Conservation (phyloP, 2,113 vertebrate species). For the Orthonyx spaldingii region DNA sequence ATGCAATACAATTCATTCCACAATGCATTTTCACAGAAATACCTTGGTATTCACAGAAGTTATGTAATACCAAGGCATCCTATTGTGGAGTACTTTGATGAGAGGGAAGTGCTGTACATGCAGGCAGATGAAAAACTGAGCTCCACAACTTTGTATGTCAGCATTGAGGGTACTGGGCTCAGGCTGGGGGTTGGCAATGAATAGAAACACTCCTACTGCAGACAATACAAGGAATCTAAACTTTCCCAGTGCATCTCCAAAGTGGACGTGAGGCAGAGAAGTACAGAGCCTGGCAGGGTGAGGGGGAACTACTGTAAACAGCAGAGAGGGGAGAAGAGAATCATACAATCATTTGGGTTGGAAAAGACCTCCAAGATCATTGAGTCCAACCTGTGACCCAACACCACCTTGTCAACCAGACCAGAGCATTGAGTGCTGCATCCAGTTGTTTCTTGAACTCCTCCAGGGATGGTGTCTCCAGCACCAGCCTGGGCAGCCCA, state of each 20-base stretch:
- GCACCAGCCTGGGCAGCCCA: too few species aligned
- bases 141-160: not conserved
- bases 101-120: not conserved
- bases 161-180: not conserved
- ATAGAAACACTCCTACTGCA: not conserved
- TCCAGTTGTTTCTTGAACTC: not conserved
- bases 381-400: not conserved
- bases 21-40: not conserved
- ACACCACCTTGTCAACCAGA: not conserved
- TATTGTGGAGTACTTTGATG: not conserved
- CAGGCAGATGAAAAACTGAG: not conserved
- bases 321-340: not conserved
- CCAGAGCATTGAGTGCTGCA: not conserved
- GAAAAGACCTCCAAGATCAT: not conserved
- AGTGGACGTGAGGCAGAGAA: not conserved
- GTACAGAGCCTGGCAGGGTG: not conserved
- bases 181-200: not conserved
- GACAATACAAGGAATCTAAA: not conserved
- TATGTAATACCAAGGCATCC: not conserved
- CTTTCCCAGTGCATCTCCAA: not conserved
- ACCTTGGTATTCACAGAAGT: not conserved
- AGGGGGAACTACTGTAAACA: not conserved
- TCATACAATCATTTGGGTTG: too few species aligned
- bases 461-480: not conserved
- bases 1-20: not conserved